Conservation (phyloP, 2,113 vertebrate species). For the Oreochromis spilurus region DNA sequence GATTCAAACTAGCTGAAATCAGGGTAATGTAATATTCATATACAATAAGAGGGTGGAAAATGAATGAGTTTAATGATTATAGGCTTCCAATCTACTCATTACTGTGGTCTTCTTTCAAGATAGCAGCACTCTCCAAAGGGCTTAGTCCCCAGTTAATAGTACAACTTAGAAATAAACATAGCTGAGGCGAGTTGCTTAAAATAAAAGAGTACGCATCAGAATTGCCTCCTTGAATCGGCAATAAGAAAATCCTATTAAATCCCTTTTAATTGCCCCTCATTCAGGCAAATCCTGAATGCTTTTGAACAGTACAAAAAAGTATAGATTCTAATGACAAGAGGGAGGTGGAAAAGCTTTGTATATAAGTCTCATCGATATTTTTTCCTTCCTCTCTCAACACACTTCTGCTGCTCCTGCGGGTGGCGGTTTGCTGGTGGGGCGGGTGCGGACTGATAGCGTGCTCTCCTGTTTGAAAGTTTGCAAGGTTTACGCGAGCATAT, state of each 20-base stretch:
- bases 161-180: conserved; percentile 33
- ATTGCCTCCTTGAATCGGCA: conserved; percentile 23
- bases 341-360: conserved; percentile 20
- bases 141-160: conserved; percentile 22
- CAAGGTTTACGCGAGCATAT: conserved; percentile 23
- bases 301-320: conserved; percentile 53
- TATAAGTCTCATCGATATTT: conserved; percentile 40
- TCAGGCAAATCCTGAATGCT: conserved; percentile 55
- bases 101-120: conserved; percentile 8
- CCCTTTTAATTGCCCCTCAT: conserved; percentile 54
- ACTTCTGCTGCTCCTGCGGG: neutral
- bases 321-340: conserved; percentile 39
- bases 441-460: neutral
- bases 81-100: neutral
- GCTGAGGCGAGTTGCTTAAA: neutral
- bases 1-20: neutral
- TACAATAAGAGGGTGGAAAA: conserved; percentile 11
- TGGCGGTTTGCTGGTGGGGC: neutral
- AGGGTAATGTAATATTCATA: neutral
- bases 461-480: conserved; percentile 1
- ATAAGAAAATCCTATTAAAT: conserved; percentile 60
- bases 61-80: neutral
- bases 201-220: conserved; percentile 25
- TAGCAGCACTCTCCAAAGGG: conserved; percentile 13
- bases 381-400: neutral